A percentile compares a stretch with the other conserved stretches of the same genome.
These are phyloP conservation scores for Coendou prehensilis DNA, from an alignment of 2,797 vertebrate species.

Conservation along the genomic window DNA sequence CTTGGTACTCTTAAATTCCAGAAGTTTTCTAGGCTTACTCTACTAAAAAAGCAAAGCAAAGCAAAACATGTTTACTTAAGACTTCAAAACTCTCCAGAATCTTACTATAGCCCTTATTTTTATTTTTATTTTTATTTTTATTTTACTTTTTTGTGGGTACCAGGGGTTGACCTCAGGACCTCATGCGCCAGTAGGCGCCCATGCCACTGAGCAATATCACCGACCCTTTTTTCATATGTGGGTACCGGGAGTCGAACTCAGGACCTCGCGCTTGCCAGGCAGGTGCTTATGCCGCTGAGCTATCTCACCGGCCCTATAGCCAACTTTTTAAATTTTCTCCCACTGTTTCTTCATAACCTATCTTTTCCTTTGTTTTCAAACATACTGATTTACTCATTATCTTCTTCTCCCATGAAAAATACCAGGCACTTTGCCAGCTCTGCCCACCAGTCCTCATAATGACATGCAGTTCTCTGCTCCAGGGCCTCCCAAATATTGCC, in stretches of 20 bases:
- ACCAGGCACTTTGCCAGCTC: neutral
- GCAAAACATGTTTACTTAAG: constrained; percentile 22
- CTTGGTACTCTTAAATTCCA: neutral
- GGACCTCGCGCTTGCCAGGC: no score
- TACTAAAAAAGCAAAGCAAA: constrained; percentile 60
- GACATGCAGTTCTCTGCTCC: neutral
- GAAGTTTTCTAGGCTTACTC: neutral
- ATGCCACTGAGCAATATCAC: no score
- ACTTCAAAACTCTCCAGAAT: constrained; percentile 47
- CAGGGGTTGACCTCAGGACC: no score
- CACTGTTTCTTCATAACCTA: constrained; percentile 17
- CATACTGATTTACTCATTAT: neutral
- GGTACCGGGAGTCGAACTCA: no score
- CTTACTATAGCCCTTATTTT: neutral
- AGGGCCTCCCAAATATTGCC: neutral
- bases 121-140: no score
- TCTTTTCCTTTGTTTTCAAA: constrained; percentile 13
- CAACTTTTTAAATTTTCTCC: constrained; percentile 42
- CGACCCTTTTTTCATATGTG: no score
- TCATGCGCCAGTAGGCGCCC: no score
- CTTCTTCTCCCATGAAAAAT: constrained; percentile 40
- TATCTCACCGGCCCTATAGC: neutral
- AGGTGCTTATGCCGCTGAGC: no score
- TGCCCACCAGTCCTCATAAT: neutral
- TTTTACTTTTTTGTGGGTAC: no score